phyloP scores from a whole-genome alignment of 1,140 invertebrate species.

The Eumaeus atala region DNA sequence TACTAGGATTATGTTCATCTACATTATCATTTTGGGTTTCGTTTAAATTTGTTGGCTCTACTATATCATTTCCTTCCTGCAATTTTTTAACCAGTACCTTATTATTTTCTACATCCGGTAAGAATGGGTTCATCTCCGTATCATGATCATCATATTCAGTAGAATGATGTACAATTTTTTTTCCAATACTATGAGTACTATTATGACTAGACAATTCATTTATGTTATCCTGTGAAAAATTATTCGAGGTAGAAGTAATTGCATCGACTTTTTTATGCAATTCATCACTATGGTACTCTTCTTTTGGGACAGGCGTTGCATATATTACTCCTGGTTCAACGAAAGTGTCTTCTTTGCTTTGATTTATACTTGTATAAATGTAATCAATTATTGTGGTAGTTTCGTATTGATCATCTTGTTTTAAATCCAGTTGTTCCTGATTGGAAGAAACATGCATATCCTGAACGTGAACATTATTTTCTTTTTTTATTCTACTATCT shows the following conservation, averaged over 20 bases:
- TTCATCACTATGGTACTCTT: background rate
- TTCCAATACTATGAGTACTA: conserved; percentile 32
- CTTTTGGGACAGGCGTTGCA: conserved; percentile 15
- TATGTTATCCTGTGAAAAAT: conserved; percentile 55
- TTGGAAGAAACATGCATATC: conserved; percentile 10
- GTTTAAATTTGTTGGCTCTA: conserved; percentile 49
- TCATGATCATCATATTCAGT: conserved; percentile 59
- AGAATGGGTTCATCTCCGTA: conserved; percentile 78
- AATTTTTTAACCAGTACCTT: conserved; percentile 74
- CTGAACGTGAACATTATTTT: conserved; percentile 45
- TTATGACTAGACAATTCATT: conserved; percentile 56
- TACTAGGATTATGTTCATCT: conserved; percentile 43
- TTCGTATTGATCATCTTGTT: conserved; percentile 27
- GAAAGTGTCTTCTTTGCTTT: conserved; percentile 18
- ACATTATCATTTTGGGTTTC: conserved; percentile 64
- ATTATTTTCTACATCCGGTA: conserved; percentile 77
- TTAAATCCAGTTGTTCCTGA: background rate
- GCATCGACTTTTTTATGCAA: conserved; percentile 16
- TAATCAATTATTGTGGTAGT: conserved; percentile 49
- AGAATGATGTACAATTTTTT: conserved; percentile 38
- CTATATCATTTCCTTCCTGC: conserved; percentile 67
- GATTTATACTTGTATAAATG: conserved; percentile 41
- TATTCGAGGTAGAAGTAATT: background rate
- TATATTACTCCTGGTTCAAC: background rate
- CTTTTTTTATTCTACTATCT: conserved; percentile 50